Percentiles rank a stretch among this genome's conserved stretches.
phyloP scores from a whole-genome alignment of 2,888 invertebrate genomes.

The Pterostichus madidus region DNA sequence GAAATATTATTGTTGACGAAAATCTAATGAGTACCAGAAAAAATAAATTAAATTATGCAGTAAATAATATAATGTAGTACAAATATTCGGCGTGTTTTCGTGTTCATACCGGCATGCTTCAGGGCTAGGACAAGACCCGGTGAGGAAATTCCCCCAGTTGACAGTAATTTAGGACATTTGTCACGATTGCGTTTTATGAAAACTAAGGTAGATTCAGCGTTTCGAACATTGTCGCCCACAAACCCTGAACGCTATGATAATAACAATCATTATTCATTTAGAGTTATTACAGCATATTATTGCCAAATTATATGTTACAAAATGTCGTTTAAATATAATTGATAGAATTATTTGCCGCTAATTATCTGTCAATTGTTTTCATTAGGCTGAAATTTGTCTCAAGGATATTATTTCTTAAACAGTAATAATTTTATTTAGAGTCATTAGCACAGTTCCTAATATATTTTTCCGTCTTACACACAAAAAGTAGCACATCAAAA shows the following conservation, averaged over 20 bases:
- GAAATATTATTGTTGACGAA: no score
- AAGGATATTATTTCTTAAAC: not conserved
- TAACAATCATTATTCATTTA: conserved; percentile 43
- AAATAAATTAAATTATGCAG: not conserved
- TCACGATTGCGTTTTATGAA: conserved; percentile 42
- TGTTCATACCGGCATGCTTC: not conserved
- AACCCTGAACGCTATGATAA: conserved; percentile 18
- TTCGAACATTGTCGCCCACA: not conserved
- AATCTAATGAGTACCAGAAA: no score
- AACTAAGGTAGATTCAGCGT: conserved; percentile 25
- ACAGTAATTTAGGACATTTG: conserved; percentile 35
- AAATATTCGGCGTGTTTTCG: conserved; percentile 10
- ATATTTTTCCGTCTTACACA: no score
- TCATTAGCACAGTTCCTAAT: no score
- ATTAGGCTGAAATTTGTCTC: conserved; percentile 14
- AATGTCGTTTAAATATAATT: conserved; percentile 32
- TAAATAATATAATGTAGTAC: not conserved
- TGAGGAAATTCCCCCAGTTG: conserved; percentile 25
- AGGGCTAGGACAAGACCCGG: not conserved
- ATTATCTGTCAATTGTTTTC: conserved; percentile 26
- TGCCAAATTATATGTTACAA: conserved; percentile 51
- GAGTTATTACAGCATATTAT: conserved; percentile 47
- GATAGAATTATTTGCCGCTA: conserved; percentile 29
- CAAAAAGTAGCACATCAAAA: no score
- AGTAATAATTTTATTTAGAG: no score